phyloP scores from a whole-genome alignment of 1,140 invertebrate genomes.

The Drosophila sp. region DNA sequence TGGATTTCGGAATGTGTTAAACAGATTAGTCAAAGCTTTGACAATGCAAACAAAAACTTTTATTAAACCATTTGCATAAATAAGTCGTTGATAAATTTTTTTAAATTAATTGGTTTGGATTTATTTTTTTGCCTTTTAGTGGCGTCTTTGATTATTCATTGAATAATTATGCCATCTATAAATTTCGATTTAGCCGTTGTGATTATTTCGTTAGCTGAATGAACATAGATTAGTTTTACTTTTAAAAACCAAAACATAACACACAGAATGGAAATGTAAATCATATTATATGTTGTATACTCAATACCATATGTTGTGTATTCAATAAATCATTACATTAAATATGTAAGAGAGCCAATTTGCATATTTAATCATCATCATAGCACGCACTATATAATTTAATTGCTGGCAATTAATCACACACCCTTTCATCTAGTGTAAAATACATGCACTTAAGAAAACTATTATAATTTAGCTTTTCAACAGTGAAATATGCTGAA shows the following conservation, averaged over 20 bases:
- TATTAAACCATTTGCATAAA: conserved; percentile 72
- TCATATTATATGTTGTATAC: neutral
- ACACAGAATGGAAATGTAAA: too few relatives aligned
- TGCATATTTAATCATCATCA: conserved; percentile 23
- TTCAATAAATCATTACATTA: neutral
- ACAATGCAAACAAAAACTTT: conserved; percentile 60
- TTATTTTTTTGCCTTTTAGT: conserved; percentile 60
- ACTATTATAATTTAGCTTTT: conserved; percentile 34
- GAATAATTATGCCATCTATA: conserved; percentile 43
- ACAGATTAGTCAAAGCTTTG: conserved; percentile 49
- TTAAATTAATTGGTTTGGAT: conserved; percentile 72
- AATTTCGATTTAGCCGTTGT: conserved; percentile 21
- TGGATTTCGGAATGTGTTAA: conserved; percentile 65
- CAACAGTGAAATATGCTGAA: conserved; percentile 19
- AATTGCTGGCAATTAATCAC: conserved; percentile 4
- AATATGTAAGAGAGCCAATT: conserved; percentile 2
- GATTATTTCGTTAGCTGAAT: conserved; percentile 27
- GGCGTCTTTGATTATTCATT: conserved; percentile 63
- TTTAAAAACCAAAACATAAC: neutral
- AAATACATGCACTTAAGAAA: conserved; percentile 19
- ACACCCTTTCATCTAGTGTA: conserved; percentile 28
- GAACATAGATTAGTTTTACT: conserved; percentile 2
- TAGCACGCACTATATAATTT: conserved; percentile 3
- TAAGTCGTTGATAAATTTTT: conserved; percentile 49
- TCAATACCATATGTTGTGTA: neutral